These are phyloP conservation scores for Pandemis cinnamomeana DNA, from an alignment of 2,888 invertebrate genomes.

Conservation along the genomic window DNA sequence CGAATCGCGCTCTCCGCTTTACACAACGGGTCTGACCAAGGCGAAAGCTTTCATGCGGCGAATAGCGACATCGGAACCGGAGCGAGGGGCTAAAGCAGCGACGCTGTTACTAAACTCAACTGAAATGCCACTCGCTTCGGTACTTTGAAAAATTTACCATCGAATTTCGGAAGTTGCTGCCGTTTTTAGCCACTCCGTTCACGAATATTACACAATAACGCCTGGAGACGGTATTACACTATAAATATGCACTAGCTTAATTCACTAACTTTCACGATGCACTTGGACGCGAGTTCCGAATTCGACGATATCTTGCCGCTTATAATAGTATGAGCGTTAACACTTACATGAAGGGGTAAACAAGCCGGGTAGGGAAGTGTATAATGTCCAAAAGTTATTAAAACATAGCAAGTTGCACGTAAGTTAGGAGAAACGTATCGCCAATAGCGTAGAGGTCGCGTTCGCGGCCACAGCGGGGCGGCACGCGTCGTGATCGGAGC, in stretches of 20 bases:
- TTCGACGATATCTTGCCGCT: slow-evolving; percentile 73
- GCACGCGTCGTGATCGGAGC: slow-evolving; percentile 83
- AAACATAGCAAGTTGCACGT: slow-evolving; percentile 81
- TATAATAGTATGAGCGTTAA: slow-evolving; percentile 77
- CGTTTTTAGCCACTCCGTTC: slow-evolving; percentile 60
- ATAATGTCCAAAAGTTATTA: slow-evolving; percentile 76
- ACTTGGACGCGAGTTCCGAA: slow-evolving; percentile 80
- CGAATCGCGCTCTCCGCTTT: slow-evolving; percentile 51
- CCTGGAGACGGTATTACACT: slow-evolving; percentile 53
- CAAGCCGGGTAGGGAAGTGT: slow-evolving; percentile 82
- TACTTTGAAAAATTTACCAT: slow-evolving; percentile 68
- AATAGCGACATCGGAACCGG: slow-evolving; percentile 54
- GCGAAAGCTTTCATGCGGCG: slow-evolving; percentile 74
- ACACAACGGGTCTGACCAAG: slow-evolving; percentile 60
- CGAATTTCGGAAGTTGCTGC: slow-evolving; percentile 79
- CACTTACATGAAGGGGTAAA: slow-evolving; percentile 84
- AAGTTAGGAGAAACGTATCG: slow-evolving; percentile 81
- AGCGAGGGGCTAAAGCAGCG: slow-evolving; percentile 53
- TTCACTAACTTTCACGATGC: slow-evolving; percentile 80
- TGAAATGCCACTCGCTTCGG: slow-evolving; percentile 68
- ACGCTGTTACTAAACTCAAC: slow-evolving; percentile 56
- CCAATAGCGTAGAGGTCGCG: slow-evolving; percentile 86
- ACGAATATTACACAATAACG: slow-evolving; percentile 64
- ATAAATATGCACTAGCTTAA: slow-evolving; percentile 69
- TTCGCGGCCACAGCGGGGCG: slow-evolving; percentile 85